Evolutionary conservation across 2,113 vertebrate species (phyloP).

Genomic region (Brevimyrus niger): DNA sequence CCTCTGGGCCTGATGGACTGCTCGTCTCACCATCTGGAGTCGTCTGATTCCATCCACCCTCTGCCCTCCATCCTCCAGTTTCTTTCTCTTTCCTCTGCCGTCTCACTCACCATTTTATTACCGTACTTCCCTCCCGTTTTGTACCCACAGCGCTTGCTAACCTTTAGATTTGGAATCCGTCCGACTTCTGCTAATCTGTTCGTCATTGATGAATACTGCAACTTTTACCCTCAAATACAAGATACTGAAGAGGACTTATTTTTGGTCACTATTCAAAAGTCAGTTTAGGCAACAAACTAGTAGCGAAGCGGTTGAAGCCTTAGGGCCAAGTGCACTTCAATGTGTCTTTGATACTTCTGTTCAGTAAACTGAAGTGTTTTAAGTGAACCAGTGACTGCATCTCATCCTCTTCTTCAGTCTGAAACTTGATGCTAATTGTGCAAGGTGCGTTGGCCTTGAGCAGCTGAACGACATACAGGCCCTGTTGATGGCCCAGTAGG

Average conservation of each 20-base stretch:
- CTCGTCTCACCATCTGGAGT: conserved; percentile 55
- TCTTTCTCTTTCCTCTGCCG: not conserved
- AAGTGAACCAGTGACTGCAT: not conserved
- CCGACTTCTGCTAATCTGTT: not conserved
- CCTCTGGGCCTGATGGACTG: conserved; percentile 43
- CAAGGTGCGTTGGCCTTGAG: not conserved
- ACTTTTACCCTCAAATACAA: not conserved
- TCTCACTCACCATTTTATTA: not conserved
- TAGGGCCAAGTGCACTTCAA: not conserved
- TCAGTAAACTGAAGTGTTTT: not conserved
- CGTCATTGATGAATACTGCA: not conserved
- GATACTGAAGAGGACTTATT: not conserved
- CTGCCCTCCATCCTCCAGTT: conserved; percentile 14
- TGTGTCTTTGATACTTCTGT: not conserved
- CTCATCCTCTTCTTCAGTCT: not conserved
- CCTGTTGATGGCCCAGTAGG: not conserved
- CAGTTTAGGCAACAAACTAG: not conserved
- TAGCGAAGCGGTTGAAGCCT: not conserved
- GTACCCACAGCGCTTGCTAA: not conserved
- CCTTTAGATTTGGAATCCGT: not conserved
- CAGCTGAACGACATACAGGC: not conserved
- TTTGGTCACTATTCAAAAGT: not conserved
- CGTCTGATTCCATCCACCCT: conserved; percentile 13
- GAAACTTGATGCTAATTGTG: not conserved
- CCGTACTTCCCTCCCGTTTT: not conserved